Percentiles rank a stretch among this genome's conserved stretches.
phyloP scores from a whole-genome alignment of 2,888 invertebrate species.

The Leptinotarsa rubiginosa region DNA sequence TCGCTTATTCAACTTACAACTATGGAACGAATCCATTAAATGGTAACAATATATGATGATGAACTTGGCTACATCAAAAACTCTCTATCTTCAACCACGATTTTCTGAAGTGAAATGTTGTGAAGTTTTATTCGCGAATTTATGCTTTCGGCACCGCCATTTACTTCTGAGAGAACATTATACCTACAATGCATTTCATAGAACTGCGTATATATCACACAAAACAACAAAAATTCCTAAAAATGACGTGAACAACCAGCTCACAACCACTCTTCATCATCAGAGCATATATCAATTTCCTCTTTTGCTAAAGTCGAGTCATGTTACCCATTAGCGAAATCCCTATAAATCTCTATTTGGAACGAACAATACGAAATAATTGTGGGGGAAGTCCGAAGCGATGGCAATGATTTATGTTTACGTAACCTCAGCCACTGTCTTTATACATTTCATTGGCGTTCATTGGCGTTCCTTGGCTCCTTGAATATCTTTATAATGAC shows the following conservation, averaged over 20 bases:
- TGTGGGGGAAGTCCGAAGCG: conserved; percentile 46
- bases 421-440: conserved; percentile 52
- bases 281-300: conserved; percentile 16
- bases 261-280: conserved; percentile 13
- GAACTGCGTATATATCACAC: not conserved
- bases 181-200: not conserved
- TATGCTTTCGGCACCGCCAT: not conserved
- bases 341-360: conserved; percentile 49
- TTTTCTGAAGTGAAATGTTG: not conserved
- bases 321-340: conserved; percentile 38
- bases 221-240: not conserved
- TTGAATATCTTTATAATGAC: conserved; percentile 52
- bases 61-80: too few relatives aligned
- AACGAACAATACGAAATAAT: conserved; percentile 52
- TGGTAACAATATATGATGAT: too few relatives aligned
- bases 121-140: not conserved
- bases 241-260: not conserved
- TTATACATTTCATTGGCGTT: conserved; percentile 52
- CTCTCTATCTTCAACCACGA: too few relatives aligned
- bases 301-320: conserved; percentile 19
- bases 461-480: conserved; percentile 43
- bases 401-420: conserved; percentile 52
- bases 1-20: too few relatives aligned
- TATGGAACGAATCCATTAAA: too few relatives aligned
- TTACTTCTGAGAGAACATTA: not conserved